Base-by-base conservation (phyloP, 1,140 invertebrate genomes). In the Heliothis virescens region DNA sequence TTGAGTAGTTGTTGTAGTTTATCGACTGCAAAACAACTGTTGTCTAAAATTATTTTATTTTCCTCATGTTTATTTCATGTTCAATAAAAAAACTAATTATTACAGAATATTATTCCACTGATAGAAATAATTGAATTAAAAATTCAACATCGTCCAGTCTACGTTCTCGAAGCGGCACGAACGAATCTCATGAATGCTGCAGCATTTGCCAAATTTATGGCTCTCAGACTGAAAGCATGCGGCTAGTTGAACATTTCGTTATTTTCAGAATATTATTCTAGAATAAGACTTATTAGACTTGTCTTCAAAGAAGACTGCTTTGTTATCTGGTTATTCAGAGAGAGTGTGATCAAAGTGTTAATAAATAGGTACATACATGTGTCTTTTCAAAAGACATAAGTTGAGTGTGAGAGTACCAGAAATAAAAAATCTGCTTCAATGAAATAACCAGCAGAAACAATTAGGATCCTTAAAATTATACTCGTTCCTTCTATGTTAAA, bases 181-280 rank as follows among this genome's bases (percentile, higher is more conserved):
- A 57, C 53, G 77, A 77, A 83, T 83, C 71, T 73, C 50, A 48
- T 82, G 69, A 83, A 83, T 78, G 78, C 65, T 80, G 79, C 59
- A 72, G 53, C 52, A 74, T 74, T 69, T 65, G 67, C 73, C n/a
- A 83, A 83, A 83, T 83, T 83, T 83, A 83, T 80, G 29, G 79
- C 50, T 18, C 52, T 15, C 16, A 16, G 74, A 50, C 52, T n/a
- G 26, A 59, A 81, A 69, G 53, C 67, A 26, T 62, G 21, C 47
- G 60, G 29, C 34, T 72, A 15, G 48, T 57, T 62, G 52, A 76
- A 62, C 63, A 62, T 63, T 72, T 57, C 34, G 3, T 55, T 53
- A 21, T 55, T 55, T 34, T 72, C 50, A 67, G 41, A 18, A 67
- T 62, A 62, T 62, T 15, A 62, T 62, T 34, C 60, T 41, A n/a